Evolutionary conservation across 2,797 vertebrate species (phyloP).

Genomic region (Parambassis ranga): DNA sequence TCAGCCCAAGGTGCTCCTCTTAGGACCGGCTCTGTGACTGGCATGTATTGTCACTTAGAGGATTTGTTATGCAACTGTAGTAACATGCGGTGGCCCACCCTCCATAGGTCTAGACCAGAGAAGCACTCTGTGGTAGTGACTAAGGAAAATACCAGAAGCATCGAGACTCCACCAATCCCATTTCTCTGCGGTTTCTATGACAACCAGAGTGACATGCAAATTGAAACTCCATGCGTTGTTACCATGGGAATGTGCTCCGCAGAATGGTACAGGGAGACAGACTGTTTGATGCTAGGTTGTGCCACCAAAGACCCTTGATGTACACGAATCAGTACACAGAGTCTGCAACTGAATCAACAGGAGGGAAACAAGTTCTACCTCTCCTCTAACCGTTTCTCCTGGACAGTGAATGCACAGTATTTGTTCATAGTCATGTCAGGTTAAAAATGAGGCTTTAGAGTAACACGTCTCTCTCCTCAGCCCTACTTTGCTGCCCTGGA

Average conservation of each 20-base stretch:
- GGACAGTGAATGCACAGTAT: background rate
- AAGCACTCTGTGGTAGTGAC: constrained; percentile 23
- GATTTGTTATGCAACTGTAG: constrained; percentile 31
- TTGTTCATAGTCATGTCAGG: background rate
- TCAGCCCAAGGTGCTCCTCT: background rate
- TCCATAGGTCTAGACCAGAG: constrained; percentile 29
- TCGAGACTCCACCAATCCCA: constrained; percentile 42
- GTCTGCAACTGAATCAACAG: background rate
- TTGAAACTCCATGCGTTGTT: constrained; percentile 62
- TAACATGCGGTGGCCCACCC: constrained; percentile 22
- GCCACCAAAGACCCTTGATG: constrained; percentile 10
- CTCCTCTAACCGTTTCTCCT: background rate
- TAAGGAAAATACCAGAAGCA: constrained; percentile 54
- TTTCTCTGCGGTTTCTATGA: constrained; percentile 62
- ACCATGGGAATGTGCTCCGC: constrained; percentile 70
- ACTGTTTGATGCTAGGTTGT: constrained; percentile 7
- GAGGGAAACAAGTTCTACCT: background rate
- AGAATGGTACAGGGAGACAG: constrained; percentile 20
- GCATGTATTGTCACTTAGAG: background rate
- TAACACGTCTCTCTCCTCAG: constrained; percentile 1
- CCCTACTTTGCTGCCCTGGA: constrained; percentile 49
- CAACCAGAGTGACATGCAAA: constrained; percentile 72
- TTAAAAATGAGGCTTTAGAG: background rate
- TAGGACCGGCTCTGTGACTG: background rate
- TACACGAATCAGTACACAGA: background rate